Base-by-base conservation (phyloP, 2,888 invertebrate genomes). In the Lobophora halterata region DNA sequence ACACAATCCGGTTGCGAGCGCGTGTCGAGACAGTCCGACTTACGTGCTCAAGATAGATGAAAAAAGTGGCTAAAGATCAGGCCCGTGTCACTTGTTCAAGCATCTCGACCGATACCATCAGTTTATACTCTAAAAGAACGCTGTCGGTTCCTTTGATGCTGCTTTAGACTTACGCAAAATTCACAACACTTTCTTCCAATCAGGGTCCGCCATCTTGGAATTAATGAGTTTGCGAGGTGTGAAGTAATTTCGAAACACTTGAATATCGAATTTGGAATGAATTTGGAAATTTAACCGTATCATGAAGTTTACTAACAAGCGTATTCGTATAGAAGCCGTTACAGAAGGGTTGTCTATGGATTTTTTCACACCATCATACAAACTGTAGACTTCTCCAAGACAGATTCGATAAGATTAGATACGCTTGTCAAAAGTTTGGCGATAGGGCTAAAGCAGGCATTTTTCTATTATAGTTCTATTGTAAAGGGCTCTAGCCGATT, bases 221-320 rank as follows among this genome's bases (percentile, higher is more conserved):
- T 65, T 70, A 65, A 69, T 69, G 61, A 65, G 58, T 42, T 17
- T 9, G 34, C 38, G 46, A 61, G 50, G 67, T 66, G 65, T 61
- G 55, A 68, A 61, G 56, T 58, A 32, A 42, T 27, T 43, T 41
- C 20, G 29, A 40, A 18, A 23, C 40, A 38, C 31, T 41, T 37
- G 33, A 39, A 52, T 45, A 48, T 45, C 17, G 37, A 20, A 21
- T 45, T 38, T 42, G 29, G n/a, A n/a, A 13, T 27, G 47, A 46
- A 47, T 35, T 26, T 37, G 35, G 37, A 23, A 26, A 20, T 36
- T 3, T 6, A 17, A n/a, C 3, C 3, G 3, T n/a, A n/a, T n/a
- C n/a, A n/a, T n/a, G n/a, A n/a, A n/a, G n/a, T n/a, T n/a, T n/a
- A n/a, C n/a, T n/a, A n/a, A n/a, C n/a, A n/a, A n/a, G n/a, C n/a